Evolutionary conservation across 2,888 invertebrate genomes (phyloP).

Genomic region (Troides helena): DNA sequence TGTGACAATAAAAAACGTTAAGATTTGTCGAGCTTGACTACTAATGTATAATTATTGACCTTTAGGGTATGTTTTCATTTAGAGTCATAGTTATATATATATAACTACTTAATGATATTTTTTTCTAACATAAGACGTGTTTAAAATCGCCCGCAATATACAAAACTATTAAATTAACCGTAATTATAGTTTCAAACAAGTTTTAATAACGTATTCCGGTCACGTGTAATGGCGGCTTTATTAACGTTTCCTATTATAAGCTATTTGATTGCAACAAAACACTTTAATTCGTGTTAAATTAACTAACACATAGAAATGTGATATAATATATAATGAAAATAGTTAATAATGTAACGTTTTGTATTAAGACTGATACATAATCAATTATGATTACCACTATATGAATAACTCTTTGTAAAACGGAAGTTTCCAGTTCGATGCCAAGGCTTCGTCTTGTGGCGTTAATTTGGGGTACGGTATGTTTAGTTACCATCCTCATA

Average conservation of each 20-base stretch:
- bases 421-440: no score
- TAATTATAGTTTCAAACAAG: neutral
- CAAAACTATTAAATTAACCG: neutral
- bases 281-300: neutral
- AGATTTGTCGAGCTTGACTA: no score
- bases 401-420: no score
- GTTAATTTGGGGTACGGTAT: no score
- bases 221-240: constrained; percentile 1
- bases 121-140: neutral
- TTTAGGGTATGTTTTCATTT: neutral
- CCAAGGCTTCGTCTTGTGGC: no score
- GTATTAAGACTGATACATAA: no score
- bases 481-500: no score
- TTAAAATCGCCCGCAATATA: neutral
- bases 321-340: no score
- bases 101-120: neutral
- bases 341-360: no score
- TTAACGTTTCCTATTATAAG: constrained; percentile 3
- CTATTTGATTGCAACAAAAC: neutral
- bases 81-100: neutral
- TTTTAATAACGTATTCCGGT: constrained; percentile 2
- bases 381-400: no score
- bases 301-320: neutral
- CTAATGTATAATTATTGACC: no score
- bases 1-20: no score